Percentiles rank a stretch among this genome's conserved stretches.
These are phyloP conservation scores for Rhinophrynus dorsalis DNA, from an alignment of 2,797 vertebrate species.

Conservation along the genomic window DNA sequence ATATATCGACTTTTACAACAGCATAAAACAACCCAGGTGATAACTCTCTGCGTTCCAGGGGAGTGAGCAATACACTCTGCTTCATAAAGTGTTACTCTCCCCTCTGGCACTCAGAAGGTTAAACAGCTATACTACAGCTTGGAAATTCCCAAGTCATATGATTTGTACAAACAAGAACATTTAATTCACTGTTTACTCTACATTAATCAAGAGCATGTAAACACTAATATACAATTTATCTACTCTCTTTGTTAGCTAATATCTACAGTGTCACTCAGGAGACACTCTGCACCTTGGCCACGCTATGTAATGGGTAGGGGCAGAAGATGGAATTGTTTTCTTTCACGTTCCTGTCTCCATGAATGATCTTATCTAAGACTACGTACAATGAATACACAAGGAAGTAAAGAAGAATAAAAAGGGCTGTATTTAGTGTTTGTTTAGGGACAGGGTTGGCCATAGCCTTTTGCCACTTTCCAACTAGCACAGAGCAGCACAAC, in stretches of 20 bases:
- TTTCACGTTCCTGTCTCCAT: background rate
- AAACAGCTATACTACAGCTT: background rate
- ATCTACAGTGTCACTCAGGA: background rate
- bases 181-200: constrained; percentile 13
- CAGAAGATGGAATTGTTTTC: background rate
- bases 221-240: background rate
- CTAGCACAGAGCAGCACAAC: no score
- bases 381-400: background rate
- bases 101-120: background rate
- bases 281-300: background rate
- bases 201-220: background rate
- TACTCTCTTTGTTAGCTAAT: background rate
- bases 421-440: background rate
- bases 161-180: constrained; percentile 14
- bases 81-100: no score
- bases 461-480: no score
- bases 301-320: background rate
- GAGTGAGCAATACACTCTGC: no score
- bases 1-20: no score
- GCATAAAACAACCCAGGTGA: background rate
- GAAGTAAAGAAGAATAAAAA: background rate
- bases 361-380: background rate
- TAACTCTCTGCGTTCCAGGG: no score
- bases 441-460: no score
- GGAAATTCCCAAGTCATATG: constrained; percentile 34